phyloP scores from a whole-genome alignment of 2,113 vertebrate genomes.

The Hystrix cristata region DNA sequence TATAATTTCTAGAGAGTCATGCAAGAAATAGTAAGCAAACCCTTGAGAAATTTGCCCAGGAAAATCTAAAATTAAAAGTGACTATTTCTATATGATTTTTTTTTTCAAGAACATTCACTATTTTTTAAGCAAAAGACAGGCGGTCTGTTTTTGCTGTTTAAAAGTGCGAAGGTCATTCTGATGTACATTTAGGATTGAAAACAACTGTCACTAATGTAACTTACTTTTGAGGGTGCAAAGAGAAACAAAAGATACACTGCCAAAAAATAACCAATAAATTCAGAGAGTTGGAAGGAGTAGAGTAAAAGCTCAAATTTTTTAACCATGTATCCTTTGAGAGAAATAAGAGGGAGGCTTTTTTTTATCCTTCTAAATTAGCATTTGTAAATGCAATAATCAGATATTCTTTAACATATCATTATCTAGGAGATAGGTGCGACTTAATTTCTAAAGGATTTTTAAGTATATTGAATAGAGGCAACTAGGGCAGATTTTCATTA shows the following conservation, averaged over 20 bases:
- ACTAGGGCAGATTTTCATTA: slow-evolving; percentile 79
- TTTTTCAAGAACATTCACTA: background rate
- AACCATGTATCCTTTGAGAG: slow-evolving; percentile 47
- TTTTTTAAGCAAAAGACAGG: background rate
- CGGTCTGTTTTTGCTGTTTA: background rate
- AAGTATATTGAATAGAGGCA: slow-evolving; percentile 76
- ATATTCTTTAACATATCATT: slow-evolving; percentile 76
- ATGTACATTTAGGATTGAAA: background rate
- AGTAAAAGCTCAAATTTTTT: slow-evolving; percentile 45
- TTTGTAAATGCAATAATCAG: slow-evolving; percentile 77
- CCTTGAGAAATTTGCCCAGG: background rate
- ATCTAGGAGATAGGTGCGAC: slow-evolving; percentile 75
- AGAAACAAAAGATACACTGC: background rate
- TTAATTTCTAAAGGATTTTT: slow-evolving; percentile 82
- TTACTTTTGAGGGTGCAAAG: background rate
- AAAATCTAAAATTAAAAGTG: background rate
- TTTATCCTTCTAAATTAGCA: slow-evolving; percentile 78
- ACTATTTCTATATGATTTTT: background rate
- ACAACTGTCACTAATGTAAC: background rate
- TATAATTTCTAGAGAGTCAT: background rate
- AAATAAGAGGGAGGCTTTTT: slow-evolving; percentile 52
- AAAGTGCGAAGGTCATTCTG: background rate
- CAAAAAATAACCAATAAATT: background rate
- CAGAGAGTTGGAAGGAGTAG: background rate
- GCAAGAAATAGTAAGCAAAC: background rate